Evolutionary conservation across 2,113 vertebrate genomes (phyloP), one percentile per base, ranked within the genome.

Genomic region (Synchiropus splendidus): DNA sequence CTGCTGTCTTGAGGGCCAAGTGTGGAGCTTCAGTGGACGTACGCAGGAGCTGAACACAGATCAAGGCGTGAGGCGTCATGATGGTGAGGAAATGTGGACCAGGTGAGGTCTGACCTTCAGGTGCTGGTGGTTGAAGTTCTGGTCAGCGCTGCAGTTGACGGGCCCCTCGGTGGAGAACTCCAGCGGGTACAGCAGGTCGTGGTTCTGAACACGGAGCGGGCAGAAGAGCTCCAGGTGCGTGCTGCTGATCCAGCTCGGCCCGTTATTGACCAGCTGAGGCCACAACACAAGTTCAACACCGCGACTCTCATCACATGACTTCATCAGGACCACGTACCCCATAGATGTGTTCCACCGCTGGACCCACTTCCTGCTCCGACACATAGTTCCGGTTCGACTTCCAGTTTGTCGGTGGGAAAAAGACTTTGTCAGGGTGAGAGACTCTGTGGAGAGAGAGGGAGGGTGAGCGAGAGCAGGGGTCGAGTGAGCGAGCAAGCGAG

Each of bases 51-150:
- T 88, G 5, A 5, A 46, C 15, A 36, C 31, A n/a, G n/a, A n/a
- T n/a, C n/a, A 35, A 13, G 51, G 31, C 34, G 12, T 21, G 5
- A 50, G 16, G 11, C 16, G 8, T n/a, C 12, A 6, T 18, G 8
- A 31, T 27, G 27, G 31, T 27, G 13, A 42, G 11, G n/a, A 11
- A 1, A 8, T 14, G 15, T 36, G 21, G 2, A 18, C n/a, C n/a
- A n/a, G n/a, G n/a, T n/a, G n/a, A n/a, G n/a, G n/a, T n/a, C 77
- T 85, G 59, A 94, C 92, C 81, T 87, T 80, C 34, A 92, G 80
- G 5, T 39, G 51, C 1, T 76, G 63, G 16, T 75, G 58, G 77
- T 93, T 94, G 64, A 84, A 52, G 14, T 75, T 45, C 40, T 75
- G 71, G 67, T 73, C 82, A 2, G 82, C 17, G 42, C 85, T 89